Evolutionary conservation across 2,113 vertebrate species (phyloP).

Genomic region (human): GRCh38 chr6:133248001-133248500

Average conservation of each 20-base stretch:
- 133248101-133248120: background rate
- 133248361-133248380: conserved; percentile 64
- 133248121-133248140: background rate
- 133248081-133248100: background rate
- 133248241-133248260: conserved; percentile 51
- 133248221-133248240: conserved; percentile 43
- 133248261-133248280: conserved; percentile 33
- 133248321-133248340: conserved; percentile 75
- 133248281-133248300: conserved; percentile 35
- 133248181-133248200: conserved; percentile 19
- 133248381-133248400: conserved; percentile 77
- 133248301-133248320: conserved; percentile 73
- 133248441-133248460: conserved; percentile 17
- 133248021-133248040: background rate
- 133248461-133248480: conserved; percentile 5
- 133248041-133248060: background rate
- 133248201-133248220: background rate
- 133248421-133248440: conserved; percentile 11
- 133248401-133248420: conserved; percentile 61
- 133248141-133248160: background rate
- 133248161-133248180: background rate
- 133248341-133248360: conserved; percentile 71
- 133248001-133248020: background rate
- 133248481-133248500: background rate
- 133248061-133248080: background rate